These are phyloP conservation scores for Cephonodes hylas DNA, from an alignment of 2,888 invertebrate genomes.

Conservation along the genomic window DNA sequence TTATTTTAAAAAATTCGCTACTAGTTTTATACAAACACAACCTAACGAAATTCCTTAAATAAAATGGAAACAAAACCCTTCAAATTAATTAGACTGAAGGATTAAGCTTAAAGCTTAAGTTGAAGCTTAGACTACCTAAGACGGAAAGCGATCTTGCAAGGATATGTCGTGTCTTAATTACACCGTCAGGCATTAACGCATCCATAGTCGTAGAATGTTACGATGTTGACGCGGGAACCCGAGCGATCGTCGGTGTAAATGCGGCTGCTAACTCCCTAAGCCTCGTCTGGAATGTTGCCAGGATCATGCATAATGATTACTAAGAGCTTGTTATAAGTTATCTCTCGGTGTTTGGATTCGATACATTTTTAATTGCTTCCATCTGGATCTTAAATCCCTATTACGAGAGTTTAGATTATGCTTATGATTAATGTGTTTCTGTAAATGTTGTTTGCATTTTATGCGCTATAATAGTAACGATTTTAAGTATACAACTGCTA, in stretches of 20 bases:
- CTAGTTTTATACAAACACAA: too few species aligned
- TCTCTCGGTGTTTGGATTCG: neutral
- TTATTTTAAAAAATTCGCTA: too few species aligned
- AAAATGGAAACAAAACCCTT: too few species aligned
- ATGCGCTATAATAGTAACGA: neutral
- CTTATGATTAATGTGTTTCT: neutral
- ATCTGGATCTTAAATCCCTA: neutral
- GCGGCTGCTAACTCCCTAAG: neutral
- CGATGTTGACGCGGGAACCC: neutral
- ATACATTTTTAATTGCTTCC: neutral
- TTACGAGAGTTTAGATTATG: neutral
- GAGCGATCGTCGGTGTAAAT: neutral
- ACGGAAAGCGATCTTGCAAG: neutral
- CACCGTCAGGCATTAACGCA: slow-evolving; percentile 4
- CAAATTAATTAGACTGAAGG: neutral
- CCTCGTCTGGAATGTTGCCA: neutral
- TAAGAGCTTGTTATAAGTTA: slow-evolving; percentile 2
- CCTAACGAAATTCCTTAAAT: too few species aligned
- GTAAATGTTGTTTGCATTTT: neutral
- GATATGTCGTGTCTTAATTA: neutral
- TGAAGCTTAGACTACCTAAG: neutral
- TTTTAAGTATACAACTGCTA: neutral
- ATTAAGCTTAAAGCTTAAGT: too few species aligned
- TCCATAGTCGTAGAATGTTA: slow-evolving; percentile 3
- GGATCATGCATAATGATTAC: neutral